phyloP scores from a whole-genome alignment of 2,797 vertebrate genomes.

The Semaprochilodus insignis region DNA sequence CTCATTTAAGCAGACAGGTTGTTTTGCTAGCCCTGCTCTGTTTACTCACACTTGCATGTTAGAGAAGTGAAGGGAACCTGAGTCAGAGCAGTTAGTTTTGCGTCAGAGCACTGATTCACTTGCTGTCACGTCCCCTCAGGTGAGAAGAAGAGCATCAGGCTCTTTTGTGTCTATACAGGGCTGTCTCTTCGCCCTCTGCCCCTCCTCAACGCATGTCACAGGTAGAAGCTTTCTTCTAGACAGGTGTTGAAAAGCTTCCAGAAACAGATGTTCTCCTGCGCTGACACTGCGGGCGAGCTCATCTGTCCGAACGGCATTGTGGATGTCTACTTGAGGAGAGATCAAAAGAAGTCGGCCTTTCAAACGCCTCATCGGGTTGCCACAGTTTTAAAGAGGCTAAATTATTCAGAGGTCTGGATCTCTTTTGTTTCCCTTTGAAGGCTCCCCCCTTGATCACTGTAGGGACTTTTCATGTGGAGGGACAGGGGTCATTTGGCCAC shows the following conservation, averaged over 20 bases:
- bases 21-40: slow-evolving; percentile 15
- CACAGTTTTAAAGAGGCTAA: slow-evolving; percentile 37
- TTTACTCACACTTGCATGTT: slow-evolving; percentile 33
- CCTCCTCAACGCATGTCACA: slow-evolving; percentile 12
- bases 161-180: slow-evolving; percentile 31
- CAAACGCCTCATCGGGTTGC: slow-evolving; percentile 27
- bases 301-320: slow-evolving; percentile 1
- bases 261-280: slow-evolving; percentile 57
- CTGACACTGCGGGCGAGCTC: slow-evolving; percentile 15
- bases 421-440: slow-evolving; percentile 47
- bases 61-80: slow-evolving; percentile 26
- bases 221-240: slow-evolving; percentile 39
- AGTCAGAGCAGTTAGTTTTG: slow-evolving; percentile 43
- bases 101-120: slow-evolving; percentile 51
- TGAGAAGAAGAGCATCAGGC: slow-evolving; percentile 39
- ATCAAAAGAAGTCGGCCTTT: slow-evolving; percentile 51
- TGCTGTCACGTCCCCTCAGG: slow-evolving; percentile 41
- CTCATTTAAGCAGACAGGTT: background rate
- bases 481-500: slow-evolving; percentile 28
- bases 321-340: slow-evolving; percentile 36
- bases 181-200: background rate
- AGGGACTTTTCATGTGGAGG: slow-evolving; percentile 39
- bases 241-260: slow-evolving; percentile 52
- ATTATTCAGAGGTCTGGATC: slow-evolving; percentile 51
- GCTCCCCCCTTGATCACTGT: slow-evolving; percentile 46